Evolutionary conservation across 2,113 vertebrate genomes (phyloP).

Genomic region (Syngnathus floridae): DNA sequence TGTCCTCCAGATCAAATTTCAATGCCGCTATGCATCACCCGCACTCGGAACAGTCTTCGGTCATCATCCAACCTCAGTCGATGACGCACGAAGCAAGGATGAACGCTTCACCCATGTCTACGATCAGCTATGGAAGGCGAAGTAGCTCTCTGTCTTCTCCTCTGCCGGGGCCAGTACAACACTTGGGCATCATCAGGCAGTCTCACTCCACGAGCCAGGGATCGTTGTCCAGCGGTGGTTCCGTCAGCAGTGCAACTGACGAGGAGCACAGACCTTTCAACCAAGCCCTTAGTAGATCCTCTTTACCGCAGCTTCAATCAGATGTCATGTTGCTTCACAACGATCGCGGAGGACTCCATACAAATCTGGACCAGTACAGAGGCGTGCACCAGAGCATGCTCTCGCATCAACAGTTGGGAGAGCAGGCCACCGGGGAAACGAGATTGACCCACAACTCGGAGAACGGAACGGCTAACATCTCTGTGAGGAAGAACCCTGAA

Average conservation of each 20-base stretch:
- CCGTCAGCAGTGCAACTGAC: slow-evolving; percentile 55
- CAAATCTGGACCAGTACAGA: slow-evolving; percentile 83
- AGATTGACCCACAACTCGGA: slow-evolving; percentile 78
- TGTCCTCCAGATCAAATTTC: slow-evolving; percentile 80
- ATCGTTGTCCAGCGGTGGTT: slow-evolving; percentile 27
- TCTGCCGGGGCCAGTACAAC: slow-evolving; percentile 75
- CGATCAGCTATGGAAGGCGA: slow-evolving; percentile 83
- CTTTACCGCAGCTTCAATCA: slow-evolving; percentile 76
- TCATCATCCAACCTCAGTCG: slow-evolving; percentile 93
- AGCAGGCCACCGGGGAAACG: slow-evolving; percentile 74
- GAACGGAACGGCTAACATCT: slow-evolving; percentile 70
- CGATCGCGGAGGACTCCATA: slow-evolving; percentile 81
- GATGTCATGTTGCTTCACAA: slow-evolving; percentile 88
- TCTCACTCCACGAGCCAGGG: slow-evolving; percentile 67
- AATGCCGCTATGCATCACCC: slow-evolving; percentile 83
- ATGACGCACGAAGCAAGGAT: slow-evolving; percentile 84
- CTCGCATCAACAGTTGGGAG: slow-evolving; percentile 84
- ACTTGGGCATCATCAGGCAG: slow-evolving; percentile 78
- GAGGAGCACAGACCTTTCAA: slow-evolving; percentile 86
- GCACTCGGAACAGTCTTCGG: slow-evolving; percentile 83
- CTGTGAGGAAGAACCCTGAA: slow-evolving; percentile 72
- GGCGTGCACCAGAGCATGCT: slow-evolving; percentile 81
- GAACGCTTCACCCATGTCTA: slow-evolving; percentile 79
- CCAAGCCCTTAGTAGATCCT: slow-evolving; percentile 71
- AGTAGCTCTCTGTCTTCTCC: slow-evolving; percentile 79